Conservation (phyloP, 1,140 invertebrate species). For the Euura lappo region DNA sequence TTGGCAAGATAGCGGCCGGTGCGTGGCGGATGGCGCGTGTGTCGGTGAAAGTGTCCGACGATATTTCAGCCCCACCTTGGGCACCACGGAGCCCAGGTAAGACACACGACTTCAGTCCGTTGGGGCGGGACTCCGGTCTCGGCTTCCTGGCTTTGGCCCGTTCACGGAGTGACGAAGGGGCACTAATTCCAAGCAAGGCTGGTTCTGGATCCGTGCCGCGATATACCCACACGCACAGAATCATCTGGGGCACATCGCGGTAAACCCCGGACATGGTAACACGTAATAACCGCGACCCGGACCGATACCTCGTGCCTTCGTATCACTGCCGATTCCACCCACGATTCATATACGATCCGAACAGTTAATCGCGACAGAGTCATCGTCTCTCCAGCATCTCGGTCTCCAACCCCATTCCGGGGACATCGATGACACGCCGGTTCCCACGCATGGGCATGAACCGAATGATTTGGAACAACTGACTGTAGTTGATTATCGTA, state of each 20-base stretch:
- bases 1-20: neutral
- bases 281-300: neutral
- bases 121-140: neutral
- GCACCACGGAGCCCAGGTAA: neutral
- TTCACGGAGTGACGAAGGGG: neutral
- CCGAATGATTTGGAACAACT: too few species aligned
- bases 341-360: neutral
- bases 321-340: neutral
- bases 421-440: too few species aligned
- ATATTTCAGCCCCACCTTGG: neutral
- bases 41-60: neutral
- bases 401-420: too few species aligned
- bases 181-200: neutral
- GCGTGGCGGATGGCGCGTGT: neutral
- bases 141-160: slow-evolving; percentile 2
- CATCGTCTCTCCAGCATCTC: too few species aligned
- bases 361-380: too few species aligned
- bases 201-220: too few species aligned
- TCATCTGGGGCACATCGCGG: slow-evolving; percentile 6
- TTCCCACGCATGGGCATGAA: too few species aligned
- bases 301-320: too few species aligned
- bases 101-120: neutral
- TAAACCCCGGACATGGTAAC: neutral
- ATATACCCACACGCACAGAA: slow-evolving; percentile 1
- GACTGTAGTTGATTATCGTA: too few species aligned